These are phyloP conservation scores for Drosophila hamatofila DNA, from an alignment of 2,888 invertebrate species.

Conservation along the genomic window DNA sequence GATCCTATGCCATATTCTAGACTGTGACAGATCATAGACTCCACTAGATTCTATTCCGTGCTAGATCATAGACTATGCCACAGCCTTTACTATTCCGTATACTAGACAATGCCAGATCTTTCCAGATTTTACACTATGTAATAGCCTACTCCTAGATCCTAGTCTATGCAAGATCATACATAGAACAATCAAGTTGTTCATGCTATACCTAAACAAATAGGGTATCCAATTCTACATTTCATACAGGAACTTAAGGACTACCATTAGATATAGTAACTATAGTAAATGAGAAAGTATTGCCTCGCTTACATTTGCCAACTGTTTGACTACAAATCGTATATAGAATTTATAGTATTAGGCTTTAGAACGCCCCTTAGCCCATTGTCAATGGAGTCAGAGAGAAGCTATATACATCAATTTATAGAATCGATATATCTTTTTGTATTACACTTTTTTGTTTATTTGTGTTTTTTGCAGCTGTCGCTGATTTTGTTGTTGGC, in stretches of 20 bases:
- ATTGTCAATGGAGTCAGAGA: not conserved
- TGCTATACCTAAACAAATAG: too few relatives aligned
- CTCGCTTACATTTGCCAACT: not conserved
- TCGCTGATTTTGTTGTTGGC: conserved; percentile 32
- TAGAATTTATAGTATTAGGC: not conserved
- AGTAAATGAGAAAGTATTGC: not conserved
- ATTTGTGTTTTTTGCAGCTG: conserved; percentile 39
- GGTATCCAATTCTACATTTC: not conserved
- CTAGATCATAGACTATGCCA: not conserved
- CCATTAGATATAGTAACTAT: not conserved
- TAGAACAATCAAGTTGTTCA: too few relatives aligned
- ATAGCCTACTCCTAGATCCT: too few relatives aligned
- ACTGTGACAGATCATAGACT: not conserved
- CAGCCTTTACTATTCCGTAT: not conserved
- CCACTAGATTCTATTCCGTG: too few relatives aligned
- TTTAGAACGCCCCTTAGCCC: not conserved
- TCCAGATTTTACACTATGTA: too few relatives aligned
- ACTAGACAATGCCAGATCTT: not conserved
- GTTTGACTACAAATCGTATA: not conserved
- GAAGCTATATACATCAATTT: not conserved
- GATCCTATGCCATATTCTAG: too few relatives aligned
- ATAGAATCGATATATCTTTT: not conserved
- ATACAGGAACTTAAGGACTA: not conserved
- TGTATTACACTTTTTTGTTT: conserved; percentile 28
- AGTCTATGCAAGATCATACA: too few relatives aligned